Evolutionary conservation across 2,113 vertebrate species (phyloP).

Genomic region (Gasterosteus nipponicus): DNA sequence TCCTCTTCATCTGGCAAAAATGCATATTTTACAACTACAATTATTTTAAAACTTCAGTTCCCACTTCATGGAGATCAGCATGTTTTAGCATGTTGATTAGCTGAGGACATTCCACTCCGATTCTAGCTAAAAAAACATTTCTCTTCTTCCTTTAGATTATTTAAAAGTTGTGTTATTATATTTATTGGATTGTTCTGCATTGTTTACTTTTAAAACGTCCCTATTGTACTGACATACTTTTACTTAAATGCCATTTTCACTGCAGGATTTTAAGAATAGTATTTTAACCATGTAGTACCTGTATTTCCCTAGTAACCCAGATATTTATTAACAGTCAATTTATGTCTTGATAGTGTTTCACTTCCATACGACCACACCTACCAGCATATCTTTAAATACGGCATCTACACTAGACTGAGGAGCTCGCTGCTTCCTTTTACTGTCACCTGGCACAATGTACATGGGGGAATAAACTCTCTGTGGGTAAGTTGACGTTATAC

Average conservation of each 20-base stretch:
- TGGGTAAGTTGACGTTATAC: conserved; percentile 66
- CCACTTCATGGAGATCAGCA: not conserved
- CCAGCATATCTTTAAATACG: conserved; percentile 75
- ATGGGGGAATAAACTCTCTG: conserved; percentile 63
- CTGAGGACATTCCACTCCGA: not conserved
- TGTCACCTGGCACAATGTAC: conserved; percentile 72
- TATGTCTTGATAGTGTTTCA: conserved; percentile 62
- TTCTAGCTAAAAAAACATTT: not conserved
- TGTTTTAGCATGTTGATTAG: no score
- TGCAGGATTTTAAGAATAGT: no score
- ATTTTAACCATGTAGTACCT: no score
- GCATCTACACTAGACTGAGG: conserved; percentile 73
- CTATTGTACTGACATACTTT: not conserved
- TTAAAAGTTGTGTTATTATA: not conserved
- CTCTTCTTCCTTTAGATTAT: not conserved
- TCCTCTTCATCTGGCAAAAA: not conserved
- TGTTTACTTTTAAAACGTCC: not conserved
- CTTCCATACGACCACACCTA: conserved; percentile 81
- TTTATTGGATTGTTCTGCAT: not conserved
- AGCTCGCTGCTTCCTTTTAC: conserved; percentile 74
- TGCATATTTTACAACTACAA: not conserved
- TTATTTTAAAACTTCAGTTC: not conserved
- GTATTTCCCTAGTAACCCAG: not conserved
- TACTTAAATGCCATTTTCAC: no score
- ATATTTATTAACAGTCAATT: not conserved